Evolutionary conservation across 2,888 invertebrate species (phyloP).

Genomic region (Drosophila pullipes): DNA sequence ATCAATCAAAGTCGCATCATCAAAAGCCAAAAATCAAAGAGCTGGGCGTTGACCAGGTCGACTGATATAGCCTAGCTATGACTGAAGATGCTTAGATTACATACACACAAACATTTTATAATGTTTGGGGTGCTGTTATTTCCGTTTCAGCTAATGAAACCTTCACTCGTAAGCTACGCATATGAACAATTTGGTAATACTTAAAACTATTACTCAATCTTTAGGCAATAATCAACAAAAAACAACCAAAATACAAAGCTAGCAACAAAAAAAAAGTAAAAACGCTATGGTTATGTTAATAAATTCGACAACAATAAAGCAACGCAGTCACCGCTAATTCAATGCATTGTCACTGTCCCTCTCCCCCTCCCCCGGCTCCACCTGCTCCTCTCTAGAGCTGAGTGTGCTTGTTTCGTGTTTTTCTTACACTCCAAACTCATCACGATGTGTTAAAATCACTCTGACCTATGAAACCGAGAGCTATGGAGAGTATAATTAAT

Average conservation of each 20-base stretch:
- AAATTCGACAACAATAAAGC: constrained; percentile 42
- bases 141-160: constrained; percentile 45
- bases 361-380: not conserved
- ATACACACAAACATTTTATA: not conserved
- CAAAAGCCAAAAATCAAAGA: constrained; percentile 38
- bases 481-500: not conserved
- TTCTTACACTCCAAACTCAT: not conserved
- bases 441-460: constrained; percentile 2
- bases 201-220: constrained; percentile 47
- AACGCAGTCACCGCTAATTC: constrained; percentile 46
- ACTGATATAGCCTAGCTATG: not conserved
- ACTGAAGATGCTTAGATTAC: not conserved
- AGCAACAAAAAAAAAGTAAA: not conserved
- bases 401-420: constrained; percentile 1
- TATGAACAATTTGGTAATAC: constrained; percentile 50
- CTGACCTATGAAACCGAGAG: not conserved
- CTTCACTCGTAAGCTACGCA: constrained; percentile 38
- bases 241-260: constrained; percentile 7
- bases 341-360: constrained; percentile 46
- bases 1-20: constrained; percentile 73
- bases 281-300: constrained; percentile 55
- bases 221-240: constrained; percentile 29
- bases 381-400: constrained; percentile 1
- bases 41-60: constrained; percentile 41
- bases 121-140: constrained; percentile 9